Conservation (phyloP, 2,888 invertebrate genomes). For the Sarcophaga carnaria region DNA sequence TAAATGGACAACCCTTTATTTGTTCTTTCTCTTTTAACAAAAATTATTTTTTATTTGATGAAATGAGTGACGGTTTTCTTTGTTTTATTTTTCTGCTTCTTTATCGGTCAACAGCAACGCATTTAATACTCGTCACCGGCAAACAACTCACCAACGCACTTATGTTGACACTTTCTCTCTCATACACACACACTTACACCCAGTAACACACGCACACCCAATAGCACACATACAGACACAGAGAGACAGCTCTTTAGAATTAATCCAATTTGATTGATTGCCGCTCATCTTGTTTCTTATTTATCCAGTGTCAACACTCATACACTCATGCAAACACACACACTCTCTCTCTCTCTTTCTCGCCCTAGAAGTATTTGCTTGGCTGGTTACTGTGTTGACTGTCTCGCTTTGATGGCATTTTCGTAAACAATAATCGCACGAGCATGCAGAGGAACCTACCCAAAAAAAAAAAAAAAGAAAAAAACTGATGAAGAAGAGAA, state of each 20-base stretch:
- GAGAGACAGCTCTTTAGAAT: slow-evolving; percentile 20
- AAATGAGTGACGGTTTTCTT: too few relatives aligned
- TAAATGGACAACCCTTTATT: too few relatives aligned
- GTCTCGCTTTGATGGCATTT: neutral
- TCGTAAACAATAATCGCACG: slow-evolving; percentile 44
- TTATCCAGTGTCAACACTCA: slow-evolving; percentile 57
- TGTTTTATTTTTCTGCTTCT: neutral
- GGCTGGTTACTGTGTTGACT: neutral
- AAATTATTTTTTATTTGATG: too few relatives aligned
- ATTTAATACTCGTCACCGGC: neutral
- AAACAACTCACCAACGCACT: too few relatives aligned
- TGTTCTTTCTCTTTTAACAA: too few relatives aligned
- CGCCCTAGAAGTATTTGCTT: slow-evolving; percentile 32
- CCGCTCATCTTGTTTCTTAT: slow-evolving; percentile 42
- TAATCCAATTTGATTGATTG: slow-evolving; percentile 62
- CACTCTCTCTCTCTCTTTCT: neutral
- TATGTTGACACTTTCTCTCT: too few relatives aligned
- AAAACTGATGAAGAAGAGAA: too few relatives aligned
- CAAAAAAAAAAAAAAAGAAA: neutral
- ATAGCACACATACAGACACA: neutral
- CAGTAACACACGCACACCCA: neutral
- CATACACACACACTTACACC: neutral
- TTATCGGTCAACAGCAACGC: slow-evolving; percentile 37
- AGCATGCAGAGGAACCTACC: slow-evolving; percentile 32
- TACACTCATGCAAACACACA: neutral